A percentile compares a stretch with the other conserved stretches of the same genome.
Conservation (phyloP, 1,140 invertebrate species). For the Dendroctonus ponderosae region DNA sequence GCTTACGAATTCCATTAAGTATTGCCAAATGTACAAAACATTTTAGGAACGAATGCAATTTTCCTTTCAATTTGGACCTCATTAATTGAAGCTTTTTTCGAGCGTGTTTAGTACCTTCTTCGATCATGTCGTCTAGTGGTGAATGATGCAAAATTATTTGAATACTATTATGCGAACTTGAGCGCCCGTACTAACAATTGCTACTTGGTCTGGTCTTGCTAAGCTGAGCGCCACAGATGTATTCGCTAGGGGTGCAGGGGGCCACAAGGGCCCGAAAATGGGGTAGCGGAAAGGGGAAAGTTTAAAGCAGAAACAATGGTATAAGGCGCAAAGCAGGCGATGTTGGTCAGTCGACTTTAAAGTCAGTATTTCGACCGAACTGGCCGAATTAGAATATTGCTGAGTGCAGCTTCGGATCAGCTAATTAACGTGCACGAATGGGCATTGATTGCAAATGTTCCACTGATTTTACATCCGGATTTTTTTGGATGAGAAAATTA, state of each 20-base stretch:
- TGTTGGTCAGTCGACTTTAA: slow-evolving; percentile 33
- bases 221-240: slow-evolving; percentile 43
- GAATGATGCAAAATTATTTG: no score
- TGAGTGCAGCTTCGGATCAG: no score
- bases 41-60: neutral
- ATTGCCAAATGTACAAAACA: neutral
- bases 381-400: neutral
- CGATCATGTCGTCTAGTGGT: no score
- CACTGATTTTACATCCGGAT: no score
- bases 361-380: slow-evolving; percentile 13
- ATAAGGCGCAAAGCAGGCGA: slow-evolving; percentile 25
- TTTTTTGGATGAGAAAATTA: no score
- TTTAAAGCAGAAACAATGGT: slow-evolving; percentile 34
- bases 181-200: slow-evolving; percentile 8
- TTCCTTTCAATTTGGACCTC: no score
- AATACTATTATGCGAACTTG: neutral
- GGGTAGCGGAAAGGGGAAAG: slow-evolving; percentile 30
- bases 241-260: slow-evolving; percentile 18
- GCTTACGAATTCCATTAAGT: no score
- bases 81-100: no score
- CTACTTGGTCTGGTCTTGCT: slow-evolving; percentile 37
- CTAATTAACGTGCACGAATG: no score
- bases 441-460: no score
- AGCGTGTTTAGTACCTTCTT: no score
- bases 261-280: slow-evolving; percentile 2